phyloP scores from a whole-genome alignment of 2,113 vertebrate species.

The Struthio camelus region DNA sequence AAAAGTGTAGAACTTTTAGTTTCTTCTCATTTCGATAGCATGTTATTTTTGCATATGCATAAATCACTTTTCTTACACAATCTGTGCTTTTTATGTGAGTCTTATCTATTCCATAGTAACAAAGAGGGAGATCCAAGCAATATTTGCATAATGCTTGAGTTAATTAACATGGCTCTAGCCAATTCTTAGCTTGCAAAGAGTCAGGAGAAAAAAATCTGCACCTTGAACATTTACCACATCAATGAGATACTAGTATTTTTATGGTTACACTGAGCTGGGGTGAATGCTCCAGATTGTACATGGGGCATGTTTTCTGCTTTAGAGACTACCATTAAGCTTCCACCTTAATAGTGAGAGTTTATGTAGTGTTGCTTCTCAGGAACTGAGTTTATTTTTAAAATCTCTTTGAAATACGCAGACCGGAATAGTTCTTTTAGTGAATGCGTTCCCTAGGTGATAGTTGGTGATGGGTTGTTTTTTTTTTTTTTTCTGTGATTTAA shows the following conservation, averaged over 20 bases:
- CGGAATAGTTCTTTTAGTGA: neutral
- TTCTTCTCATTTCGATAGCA: neutral
- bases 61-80: neutral
- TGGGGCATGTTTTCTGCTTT: neutral
- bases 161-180: neutral
- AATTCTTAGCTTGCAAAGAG: neutral
- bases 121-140: neutral
- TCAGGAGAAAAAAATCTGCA: neutral
- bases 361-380: neutral
- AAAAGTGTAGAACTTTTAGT: neutral
- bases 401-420: neutral
- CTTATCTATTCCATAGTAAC: neutral
- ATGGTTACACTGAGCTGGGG: neutral
- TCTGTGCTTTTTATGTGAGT: neutral
- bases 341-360: neutral
- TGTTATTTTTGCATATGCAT: neutral
- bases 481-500: neutral
- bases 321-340: neutral
- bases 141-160: neutral
- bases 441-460: neutral
- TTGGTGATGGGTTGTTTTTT: neutral
- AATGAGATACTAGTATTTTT: neutral
- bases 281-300: neutral
- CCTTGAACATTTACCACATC: neutral
- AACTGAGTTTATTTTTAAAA: neutral